Evolutionary conservation across 1,140 invertebrate species (phyloP).

Genomic region (Riptortus pedestris): DNA sequence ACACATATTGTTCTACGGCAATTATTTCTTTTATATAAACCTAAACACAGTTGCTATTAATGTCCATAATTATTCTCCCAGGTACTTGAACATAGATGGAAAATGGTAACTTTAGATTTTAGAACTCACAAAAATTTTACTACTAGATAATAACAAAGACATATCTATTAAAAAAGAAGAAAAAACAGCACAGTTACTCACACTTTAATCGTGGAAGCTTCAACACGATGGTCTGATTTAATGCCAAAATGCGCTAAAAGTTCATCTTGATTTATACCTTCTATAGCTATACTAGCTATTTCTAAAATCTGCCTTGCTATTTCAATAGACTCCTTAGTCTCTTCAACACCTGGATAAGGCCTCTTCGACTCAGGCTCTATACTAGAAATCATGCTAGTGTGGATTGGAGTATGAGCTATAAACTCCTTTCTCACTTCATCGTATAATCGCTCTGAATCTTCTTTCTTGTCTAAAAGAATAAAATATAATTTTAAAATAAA

Average conservation of each 20-base stretch:
- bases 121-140: too few species aligned
- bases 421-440: constrained; percentile 57
- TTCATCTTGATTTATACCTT: constrained; percentile 57
- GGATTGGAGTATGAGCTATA: constrained; percentile 59
- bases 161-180: too few species aligned
- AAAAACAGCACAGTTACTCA: too few species aligned
- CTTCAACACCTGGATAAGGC: constrained; percentile 26
- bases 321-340: constrained; percentile 35
- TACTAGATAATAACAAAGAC: too few species aligned
- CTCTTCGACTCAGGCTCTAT: constrained; percentile 48
- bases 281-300: constrained; percentile 54
- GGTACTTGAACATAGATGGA: too few species aligned
- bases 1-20: too few species aligned
- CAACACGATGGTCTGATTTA: constrained; percentile 62
- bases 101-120: too few species aligned
- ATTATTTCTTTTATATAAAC: too few species aligned
- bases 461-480: constrained; percentile 42
- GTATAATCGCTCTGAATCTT: constrained; percentile 59
- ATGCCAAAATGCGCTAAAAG: constrained; percentile 66
- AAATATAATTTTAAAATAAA: constrained; percentile 24
- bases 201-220: constrained; percentile 68
- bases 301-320: constrained; percentile 45
- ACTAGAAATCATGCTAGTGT: constrained; percentile 64
- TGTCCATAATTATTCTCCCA: too few species aligned
- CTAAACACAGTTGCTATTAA: too few species aligned